These are phyloP conservation scores for Mimachlamys varia DNA, from an alignment of 2,888 invertebrate species.

Conservation along the genomic window DNA sequence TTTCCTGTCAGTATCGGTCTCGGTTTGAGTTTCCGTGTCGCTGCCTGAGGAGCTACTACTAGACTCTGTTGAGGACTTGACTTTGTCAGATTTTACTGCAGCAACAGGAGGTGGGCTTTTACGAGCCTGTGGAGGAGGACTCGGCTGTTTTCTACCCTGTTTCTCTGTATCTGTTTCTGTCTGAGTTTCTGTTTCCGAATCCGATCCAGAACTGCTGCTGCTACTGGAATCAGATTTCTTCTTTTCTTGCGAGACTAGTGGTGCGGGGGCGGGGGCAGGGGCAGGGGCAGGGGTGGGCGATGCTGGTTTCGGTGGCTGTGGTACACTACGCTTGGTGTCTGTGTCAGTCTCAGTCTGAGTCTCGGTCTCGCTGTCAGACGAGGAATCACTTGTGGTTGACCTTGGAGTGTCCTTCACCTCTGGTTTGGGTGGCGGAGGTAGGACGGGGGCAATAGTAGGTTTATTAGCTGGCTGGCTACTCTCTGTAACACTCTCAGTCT, in stretches of 20 bases:
- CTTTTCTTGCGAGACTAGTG: neutral
- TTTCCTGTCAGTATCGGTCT: neutral
- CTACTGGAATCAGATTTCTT: conserved; percentile 2
- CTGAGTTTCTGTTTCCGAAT: conserved; percentile 40
- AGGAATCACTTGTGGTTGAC: conserved; percentile 42
- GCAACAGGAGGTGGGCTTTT: neutral
- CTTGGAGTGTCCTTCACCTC: conserved; percentile 2
- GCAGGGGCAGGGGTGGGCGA: neutral
- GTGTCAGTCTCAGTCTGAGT: conserved; percentile 42
- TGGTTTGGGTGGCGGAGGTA: neutral
- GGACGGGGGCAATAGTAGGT: neutral
- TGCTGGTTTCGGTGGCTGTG: conserved; percentile 32
- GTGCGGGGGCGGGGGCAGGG: neutral
- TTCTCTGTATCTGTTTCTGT: conserved; percentile 13
- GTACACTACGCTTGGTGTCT: conserved; percentile 19
- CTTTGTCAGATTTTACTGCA: conserved; percentile 42
- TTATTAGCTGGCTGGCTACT: conserved; percentile 21
- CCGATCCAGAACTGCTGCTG: conserved; percentile 13
- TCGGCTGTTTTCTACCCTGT: neutral
- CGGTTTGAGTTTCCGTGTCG: neutral
- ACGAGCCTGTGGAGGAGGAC: neutral
- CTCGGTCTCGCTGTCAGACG: conserved; percentile 39
- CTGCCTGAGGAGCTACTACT: neutral
- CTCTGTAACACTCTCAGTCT: conserved; percentile 45
- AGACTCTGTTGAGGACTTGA: neutral